A percentile compares a stretch with the other conserved stretches of the same genome.
These are phyloP conservation scores for Drosophila funebris DNA, from an alignment of 1,140 invertebrate species.

Conservation along the genomic window DNA sequence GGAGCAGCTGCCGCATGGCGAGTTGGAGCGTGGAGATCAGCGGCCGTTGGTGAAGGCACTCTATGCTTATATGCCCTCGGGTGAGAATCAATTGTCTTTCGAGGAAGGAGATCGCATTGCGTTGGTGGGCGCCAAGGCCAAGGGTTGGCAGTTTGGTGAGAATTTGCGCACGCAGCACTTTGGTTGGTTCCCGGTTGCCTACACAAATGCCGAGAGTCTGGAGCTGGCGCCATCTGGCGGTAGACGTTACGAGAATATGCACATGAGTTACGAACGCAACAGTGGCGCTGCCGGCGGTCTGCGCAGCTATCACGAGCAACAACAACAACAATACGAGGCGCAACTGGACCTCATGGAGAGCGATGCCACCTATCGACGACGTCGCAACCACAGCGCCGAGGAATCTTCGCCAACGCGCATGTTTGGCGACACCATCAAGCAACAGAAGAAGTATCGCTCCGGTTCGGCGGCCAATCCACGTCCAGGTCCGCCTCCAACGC, in stretches of 20 bases:
- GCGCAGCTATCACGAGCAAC: conserved; percentile 69
- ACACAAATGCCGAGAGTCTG: conserved; percentile 88
- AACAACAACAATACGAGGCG: conserved; percentile 71
- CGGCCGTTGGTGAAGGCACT: conserved; percentile 89
- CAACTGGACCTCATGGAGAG: conserved; percentile 74
- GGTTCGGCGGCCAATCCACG: conserved; percentile 66
- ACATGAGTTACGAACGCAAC: conserved; percentile 65
- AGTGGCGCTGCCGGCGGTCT: conserved; percentile 35
- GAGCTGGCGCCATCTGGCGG: conserved; percentile 39
- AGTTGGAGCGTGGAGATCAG: conserved; percentile 69
- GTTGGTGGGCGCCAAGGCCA: conserved; percentile 94
- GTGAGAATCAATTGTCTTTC: conserved; percentile 96
- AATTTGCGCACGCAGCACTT: conserved; percentile 94
- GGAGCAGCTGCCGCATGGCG: conserved; percentile 46
- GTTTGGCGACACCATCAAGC: conserved; percentile 84
- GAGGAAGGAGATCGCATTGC: conserved; percentile 95
- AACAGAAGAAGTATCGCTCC: conserved; percentile 78
- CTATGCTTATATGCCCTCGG: conserved; percentile 94
- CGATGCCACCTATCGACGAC: conserved; percentile 68
- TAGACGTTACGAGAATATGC: conserved; percentile 62
- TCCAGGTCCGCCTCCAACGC: conserved; percentile 86
- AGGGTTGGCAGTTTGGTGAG: conserved; percentile 98
- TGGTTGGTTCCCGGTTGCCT: conserved; percentile 97
- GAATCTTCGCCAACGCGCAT: conserved; percentile 86
- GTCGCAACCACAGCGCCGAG: conserved; percentile 77